Percentiles rank a stretch among this genome's conserved stretches.
phyloP scores from a whole-genome alignment of 1,140 invertebrate genomes.

The Saccostrea echinata region DNA sequence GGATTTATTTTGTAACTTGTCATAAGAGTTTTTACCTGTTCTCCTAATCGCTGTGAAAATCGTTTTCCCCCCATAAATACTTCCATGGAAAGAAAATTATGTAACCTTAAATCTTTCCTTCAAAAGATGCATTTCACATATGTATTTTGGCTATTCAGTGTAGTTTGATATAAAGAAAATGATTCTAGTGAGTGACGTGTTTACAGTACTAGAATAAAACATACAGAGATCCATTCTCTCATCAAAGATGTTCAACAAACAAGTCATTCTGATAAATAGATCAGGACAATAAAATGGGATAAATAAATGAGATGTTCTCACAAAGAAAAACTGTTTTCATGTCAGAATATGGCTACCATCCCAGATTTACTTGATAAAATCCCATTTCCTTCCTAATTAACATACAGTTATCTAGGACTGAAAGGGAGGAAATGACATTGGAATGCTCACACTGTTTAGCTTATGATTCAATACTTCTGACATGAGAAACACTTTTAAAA shows the following conservation, averaged over 20 bases:
- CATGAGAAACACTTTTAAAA: constrained; percentile 5
- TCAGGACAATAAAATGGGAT: constrained; percentile 15
- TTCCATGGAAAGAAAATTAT: too few species aligned
- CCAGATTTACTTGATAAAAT: not conserved
- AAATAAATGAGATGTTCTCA: constrained; percentile 10
- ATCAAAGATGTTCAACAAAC: constrained; percentile 26
- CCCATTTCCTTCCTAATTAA: not conserved
- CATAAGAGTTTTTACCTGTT: not conserved
- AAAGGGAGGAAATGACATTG: not conserved
- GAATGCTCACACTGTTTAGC: constrained; percentile 3
- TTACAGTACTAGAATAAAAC: not conserved
- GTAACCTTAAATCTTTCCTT: too few species aligned
- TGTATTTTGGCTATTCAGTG: not conserved
- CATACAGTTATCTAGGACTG: not conserved
- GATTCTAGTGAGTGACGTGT: not conserved
- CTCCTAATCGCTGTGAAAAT: not conserved
- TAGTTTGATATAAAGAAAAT: not conserved
- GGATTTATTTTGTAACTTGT: not conserved
- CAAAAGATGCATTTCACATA: too few species aligned
- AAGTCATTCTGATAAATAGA: constrained; percentile 32
- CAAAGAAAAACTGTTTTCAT: constrained; percentile 7
- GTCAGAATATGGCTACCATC: constrained; percentile 12
- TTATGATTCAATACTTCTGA: not conserved
- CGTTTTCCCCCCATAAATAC: not conserved
- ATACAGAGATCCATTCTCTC: constrained; percentile 32